Evolutionary conservation across 2,113 vertebrate genomes (phyloP), one percentile per base, ranked within the genome.

Genomic region (Okapia johnstoni): DNA sequence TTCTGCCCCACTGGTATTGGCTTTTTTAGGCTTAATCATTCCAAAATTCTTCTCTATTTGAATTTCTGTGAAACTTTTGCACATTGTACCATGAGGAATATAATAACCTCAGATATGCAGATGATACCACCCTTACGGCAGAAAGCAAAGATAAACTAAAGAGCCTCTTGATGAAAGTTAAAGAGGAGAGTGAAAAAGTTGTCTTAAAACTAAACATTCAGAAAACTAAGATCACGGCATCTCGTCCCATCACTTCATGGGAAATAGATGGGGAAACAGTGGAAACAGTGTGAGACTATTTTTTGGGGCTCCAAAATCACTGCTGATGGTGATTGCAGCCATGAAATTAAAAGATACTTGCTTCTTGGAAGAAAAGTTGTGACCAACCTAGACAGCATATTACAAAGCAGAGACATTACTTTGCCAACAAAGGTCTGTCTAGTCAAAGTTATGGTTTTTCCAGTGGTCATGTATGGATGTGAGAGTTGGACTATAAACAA

Each of bases 41-140:
- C 10, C 10, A 33, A 85, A 16, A 89, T 85, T 85, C 40, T 77
- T 91, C 81, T 76, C 30, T 55, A 50, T 66, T 77, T 60, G 61
- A 77, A 77, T 58, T 84, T 95, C 86, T 76, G 40, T 77, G 84
- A 93, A 93, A 95, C 70, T 90, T 95, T 66, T 96, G 52, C 54
- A 58, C 43, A 70, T 33, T 83, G 77, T 97, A 57, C 61, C 28
- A 46, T 77, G 57, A 77, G 28, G 28, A 79, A 40, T 73, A 73
- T 40, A 40, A 40, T 73, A 73, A 73, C 66, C 66, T 73, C 36
- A 73, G 66, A 40, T 70, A 70, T 70, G 66, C 66, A 70, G 66
- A 40, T 73, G 66, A 73, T 21, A 23, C 21, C 36, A 73, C 66
- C 36, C 21, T 73, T 73, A 73, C 40, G 36, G 36, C n/a, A 40